These are phyloP conservation scores for Drosophila sproati DNA, from an alignment of 1,140 invertebrate species.

Conservation along the genomic window DNA sequence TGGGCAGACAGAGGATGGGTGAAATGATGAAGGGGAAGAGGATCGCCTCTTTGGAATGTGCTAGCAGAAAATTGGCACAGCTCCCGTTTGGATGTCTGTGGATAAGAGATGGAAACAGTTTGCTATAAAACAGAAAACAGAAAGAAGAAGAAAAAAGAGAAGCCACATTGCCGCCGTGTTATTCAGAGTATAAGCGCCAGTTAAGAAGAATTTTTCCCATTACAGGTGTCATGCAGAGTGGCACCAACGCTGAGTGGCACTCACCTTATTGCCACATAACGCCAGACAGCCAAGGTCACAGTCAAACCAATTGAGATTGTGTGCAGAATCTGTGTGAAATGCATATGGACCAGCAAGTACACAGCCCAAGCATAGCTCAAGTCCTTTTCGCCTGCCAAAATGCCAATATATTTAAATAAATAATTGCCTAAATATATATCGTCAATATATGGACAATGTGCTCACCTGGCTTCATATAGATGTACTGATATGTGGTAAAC, in stretches of 20 bases:
- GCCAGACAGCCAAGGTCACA: conserved; percentile 90
- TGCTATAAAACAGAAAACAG: conserved; percentile 68
- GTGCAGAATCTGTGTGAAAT: conserved; percentile 92
- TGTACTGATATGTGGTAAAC: conserved; percentile 91
- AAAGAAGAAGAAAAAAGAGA: conserved; percentile 53
- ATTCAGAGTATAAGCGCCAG: conserved; percentile 41
- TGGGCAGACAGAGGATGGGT: conserved; percentile 91
- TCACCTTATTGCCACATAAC: conserved; percentile 84
- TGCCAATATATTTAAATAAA: not conserved
- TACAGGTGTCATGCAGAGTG: no score
- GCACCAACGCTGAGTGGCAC: conserved; percentile 1
- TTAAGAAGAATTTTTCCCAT: not conserved
- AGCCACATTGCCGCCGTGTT: conserved; percentile 67
- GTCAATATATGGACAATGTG: no score
- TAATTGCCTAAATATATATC: not conserved
- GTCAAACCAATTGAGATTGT: conserved; percentile 95
- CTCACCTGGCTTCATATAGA: conserved; percentile 85
- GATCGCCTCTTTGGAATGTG: conserved; percentile 90
- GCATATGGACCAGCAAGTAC: conserved; percentile 91
- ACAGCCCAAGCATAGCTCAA: conserved; percentile 89
- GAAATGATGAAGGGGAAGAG: conserved; percentile 90
- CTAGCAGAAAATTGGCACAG: conserved; percentile 78
- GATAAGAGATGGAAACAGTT: conserved; percentile 82
- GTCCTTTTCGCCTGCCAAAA: conserved; percentile 83
- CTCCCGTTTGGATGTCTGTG: conserved; percentile 87